Percentiles rank a stretch among this genome's conserved stretches.
Conservation (phyloP, 1,140 invertebrate genomes). For the Drosophila pachea region DNA sequence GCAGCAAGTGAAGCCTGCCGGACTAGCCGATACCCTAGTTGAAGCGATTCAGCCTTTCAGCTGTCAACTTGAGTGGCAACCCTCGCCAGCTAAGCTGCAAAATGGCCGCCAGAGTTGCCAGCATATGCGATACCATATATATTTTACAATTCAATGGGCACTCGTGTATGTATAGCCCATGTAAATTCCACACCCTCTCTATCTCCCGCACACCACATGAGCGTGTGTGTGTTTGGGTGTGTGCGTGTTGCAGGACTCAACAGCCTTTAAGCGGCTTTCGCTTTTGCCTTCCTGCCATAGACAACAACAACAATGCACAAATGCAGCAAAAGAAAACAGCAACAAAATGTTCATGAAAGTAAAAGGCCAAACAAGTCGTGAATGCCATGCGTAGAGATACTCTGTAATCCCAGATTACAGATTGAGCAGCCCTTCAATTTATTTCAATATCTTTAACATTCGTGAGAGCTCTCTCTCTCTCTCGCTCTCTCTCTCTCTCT, state of each 20-base stretch:
- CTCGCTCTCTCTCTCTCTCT: too few species aligned
- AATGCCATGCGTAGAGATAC: neutral
- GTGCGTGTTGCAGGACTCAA: slow-evolving; percentile 30
- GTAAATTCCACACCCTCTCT: slow-evolving; percentile 32
- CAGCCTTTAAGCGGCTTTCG: slow-evolving; percentile 67
- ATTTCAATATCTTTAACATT: too few species aligned
- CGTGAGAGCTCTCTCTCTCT: too few species aligned
- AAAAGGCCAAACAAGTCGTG: slow-evolving; percentile 5
- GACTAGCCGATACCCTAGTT: neutral
- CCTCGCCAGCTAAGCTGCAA: slow-evolving; percentile 41
- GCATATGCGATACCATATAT: slow-evolving; percentile 56
- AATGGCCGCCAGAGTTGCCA: slow-evolving; percentile 37
- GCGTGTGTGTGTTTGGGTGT: slow-evolving; percentile 6
- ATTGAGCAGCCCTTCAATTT: neutral
- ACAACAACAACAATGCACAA: slow-evolving; percentile 35
- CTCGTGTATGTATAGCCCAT: slow-evolving; percentile 47
- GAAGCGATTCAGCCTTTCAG: too few species aligned
- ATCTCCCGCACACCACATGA: neutral
- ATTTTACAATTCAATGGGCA: slow-evolving; percentile 73
- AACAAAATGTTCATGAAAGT: slow-evolving; percentile 1
- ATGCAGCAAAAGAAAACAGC: slow-evolving; percentile 25
- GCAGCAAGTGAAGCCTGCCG: neutral
- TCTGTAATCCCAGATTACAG: neutral
- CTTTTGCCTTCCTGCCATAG: slow-evolving; percentile 41
- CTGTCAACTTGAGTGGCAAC: slow-evolving; percentile 1